Evolutionary conservation across 2,797 vertebrate species (phyloP).

Genomic region (Chaenodraco wilsoni): DNA sequence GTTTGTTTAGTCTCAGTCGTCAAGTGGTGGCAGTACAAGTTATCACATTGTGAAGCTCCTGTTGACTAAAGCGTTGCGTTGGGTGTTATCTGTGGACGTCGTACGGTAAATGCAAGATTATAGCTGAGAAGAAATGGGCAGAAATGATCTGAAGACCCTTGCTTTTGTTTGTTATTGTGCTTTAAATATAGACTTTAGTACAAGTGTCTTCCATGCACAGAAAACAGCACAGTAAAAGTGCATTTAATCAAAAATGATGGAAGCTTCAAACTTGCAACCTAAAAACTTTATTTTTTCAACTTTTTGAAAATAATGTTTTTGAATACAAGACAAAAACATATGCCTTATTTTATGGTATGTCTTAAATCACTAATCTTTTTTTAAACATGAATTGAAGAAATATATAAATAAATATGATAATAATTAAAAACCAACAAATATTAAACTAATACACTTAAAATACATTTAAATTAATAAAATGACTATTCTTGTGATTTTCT

Average conservation of each 20-base stretch:
- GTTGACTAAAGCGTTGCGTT: constrained; percentile 6
- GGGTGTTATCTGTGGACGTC: background rate
- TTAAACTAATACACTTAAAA: no score
- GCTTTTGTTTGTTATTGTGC: background rate
- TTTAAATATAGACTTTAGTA: background rate
- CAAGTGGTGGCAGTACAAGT: constrained; percentile 7
- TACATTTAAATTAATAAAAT: no score
- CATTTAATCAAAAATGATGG: no score
- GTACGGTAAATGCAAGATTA: background rate
- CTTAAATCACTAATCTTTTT: no score
- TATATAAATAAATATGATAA: no score
- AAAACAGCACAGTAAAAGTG: background rate
- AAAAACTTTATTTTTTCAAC: no score
- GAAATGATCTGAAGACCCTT: background rate
- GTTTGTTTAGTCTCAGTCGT: constrained; percentile 31
- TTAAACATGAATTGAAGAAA: no score
- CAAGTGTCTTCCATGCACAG: background rate
- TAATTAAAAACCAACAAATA: no score
- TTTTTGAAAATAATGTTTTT: no score
- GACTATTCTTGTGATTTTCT: no score
- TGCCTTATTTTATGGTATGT: no score
- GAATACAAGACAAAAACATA: no score
- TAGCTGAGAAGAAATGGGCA: background rate
- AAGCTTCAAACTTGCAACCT: background rate
- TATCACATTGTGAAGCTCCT: constrained; percentile 12